Base-by-base conservation (phyloP, 2,888 invertebrate genomes). In the Stenodema calcarata region DNA sequence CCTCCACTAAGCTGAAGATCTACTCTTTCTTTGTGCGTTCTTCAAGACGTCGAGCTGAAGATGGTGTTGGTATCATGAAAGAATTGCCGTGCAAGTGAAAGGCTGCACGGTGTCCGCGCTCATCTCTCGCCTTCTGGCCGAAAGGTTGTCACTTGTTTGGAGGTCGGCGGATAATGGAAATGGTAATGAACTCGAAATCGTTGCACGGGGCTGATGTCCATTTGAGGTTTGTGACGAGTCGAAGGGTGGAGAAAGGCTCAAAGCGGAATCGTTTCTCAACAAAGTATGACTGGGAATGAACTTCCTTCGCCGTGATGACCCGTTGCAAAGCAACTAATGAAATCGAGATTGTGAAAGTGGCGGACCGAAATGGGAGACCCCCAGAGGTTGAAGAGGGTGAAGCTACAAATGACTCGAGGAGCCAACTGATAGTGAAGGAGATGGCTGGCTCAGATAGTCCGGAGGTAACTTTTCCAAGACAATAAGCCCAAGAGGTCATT, bases 131-230 rank as follows among this genome's bases (percentile, higher is more conserved):
- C 18, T 78, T 44, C 44, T 18, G 18, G 44, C 12, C 27, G 78
- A 80, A 54, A 69, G 82, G 41, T 41, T 82, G 82, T 82, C 82
- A 82, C 82, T 69, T 30, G 28, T 18, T 27, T 44, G 62, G 69
- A 82, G 82, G 82, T 82, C 82, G 69, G 69, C 27, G 69, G 82
- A 82, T 82, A 82, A 82, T 82, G 82, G 82, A 69, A 81, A 69
- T 82, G 82, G 69, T 82, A 82, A 82, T 82, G 82, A 82, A 69
- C 82, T 82, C 41, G n/a, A 82, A 82, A 82, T 82, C 35, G 69
- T 69, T 81, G 35, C 69, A 23, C 54, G 80, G 54, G n/a, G 4
- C 50, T 14, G 18, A 82, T n/a, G 41, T 14, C 35, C 69, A 54
- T 54, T 30, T 44, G 18, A 44, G 78, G n/a, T 2, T 16, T 16